These are phyloP conservation scores for Pseudorectes ferrugineus DNA, from an alignment of 2,113 vertebrate species.

Conservation along the genomic window DNA sequence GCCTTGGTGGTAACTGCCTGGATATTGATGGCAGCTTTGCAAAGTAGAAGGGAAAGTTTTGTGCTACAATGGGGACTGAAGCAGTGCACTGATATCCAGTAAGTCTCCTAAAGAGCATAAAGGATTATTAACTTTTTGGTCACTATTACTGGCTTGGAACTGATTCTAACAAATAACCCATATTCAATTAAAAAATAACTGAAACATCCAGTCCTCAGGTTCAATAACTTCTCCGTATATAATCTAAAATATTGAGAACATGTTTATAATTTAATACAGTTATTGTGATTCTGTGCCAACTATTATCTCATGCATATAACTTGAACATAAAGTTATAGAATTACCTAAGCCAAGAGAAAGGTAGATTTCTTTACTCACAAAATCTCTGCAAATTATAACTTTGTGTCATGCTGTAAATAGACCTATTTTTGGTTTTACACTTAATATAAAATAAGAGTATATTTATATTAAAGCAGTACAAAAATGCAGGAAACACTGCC, in stretches of 20 bases:
- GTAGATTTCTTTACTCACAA: background rate
- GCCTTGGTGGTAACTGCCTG: background rate
- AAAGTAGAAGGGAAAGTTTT: background rate
- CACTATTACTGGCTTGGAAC: background rate
- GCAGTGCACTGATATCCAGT: background rate
- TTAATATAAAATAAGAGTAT: background rate
- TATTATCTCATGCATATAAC: constrained; percentile 15
- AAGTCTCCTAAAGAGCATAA: background rate
- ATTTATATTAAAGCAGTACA: background rate
- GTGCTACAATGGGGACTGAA: background rate
- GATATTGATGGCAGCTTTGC: background rate
- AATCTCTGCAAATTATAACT: background rate
- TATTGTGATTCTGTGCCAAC: constrained; percentile 2
- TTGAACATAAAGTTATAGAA: background rate
- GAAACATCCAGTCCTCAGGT: background rate
- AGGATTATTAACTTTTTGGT: background rate
- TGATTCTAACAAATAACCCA: background rate
- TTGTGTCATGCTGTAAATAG: background rate
- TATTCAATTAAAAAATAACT: background rate
- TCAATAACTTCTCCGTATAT: background rate
- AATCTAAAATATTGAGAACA: constrained; percentile 29
- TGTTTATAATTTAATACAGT: background rate
- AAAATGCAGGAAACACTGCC: background rate
- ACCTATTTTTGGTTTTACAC: background rate
- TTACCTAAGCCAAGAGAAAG: background rate